Evolutionary conservation across 2,888 invertebrate species (phyloP), one percentile per base, ranked within the genome.

Genomic region (Carterocephalus palaemon): DNA sequence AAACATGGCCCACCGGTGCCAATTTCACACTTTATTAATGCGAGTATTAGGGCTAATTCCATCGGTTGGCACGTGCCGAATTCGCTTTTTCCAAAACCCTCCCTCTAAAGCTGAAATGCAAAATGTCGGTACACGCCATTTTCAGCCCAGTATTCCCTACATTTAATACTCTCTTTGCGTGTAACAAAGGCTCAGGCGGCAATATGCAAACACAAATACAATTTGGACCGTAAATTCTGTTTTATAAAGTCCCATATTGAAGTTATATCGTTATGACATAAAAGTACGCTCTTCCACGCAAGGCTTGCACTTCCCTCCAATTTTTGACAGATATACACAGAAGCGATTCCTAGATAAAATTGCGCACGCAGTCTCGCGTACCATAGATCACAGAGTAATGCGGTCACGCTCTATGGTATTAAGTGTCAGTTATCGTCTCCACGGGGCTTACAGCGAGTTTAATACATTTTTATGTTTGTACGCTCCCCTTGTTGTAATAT

Each of bases 21-120:
- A 85, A 87, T 87, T 87, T 86, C 85, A 86, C 86, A 86, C 86
- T 86, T 85, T 85, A 86, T 86, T 85, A 86, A 82, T 83, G 80
- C 76, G 77, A 84, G 85, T 83, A 86, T 86, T 85, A 85, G 67
- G 63, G 75, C 82, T 84, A 84, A 85, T 84, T 82, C 83, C 81
- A 67, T 71, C 75, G 74, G 67, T 74, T 70, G 84, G 77, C 85
- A 85, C 85, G 86, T 82, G 85, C 79, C 82, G 74, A 82, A 78
- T 83, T 81, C 74, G 80, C 67, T 70, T 69, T 85, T 85, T 81
- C 73, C 83, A 85, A 82, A 85, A 79, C 82, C 71, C 68, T 67
- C 59, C 57, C 51, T 52, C 68, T 62, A 10, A 40, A 47, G 26
- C 1, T 38, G 16, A 51, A 58, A 59, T 52, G 53, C 45, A 53